Conservation (phyloP, 1,140 invertebrate genomes). For the Campoletis sonorensis region DNA sequence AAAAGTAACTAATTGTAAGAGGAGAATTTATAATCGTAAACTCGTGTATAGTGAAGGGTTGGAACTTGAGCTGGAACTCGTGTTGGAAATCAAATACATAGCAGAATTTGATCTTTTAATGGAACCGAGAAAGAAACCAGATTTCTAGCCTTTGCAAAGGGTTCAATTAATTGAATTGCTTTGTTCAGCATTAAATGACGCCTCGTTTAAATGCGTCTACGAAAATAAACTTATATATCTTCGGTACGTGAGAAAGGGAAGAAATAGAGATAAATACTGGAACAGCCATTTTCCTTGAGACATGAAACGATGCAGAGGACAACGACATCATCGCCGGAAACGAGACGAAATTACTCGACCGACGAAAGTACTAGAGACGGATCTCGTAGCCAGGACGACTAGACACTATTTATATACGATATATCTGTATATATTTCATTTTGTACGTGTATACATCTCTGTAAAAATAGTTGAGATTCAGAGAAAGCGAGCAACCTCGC, state of each 20-base stretch:
- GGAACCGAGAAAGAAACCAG: no score
- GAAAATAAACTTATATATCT: neutral
- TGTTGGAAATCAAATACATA: no score
- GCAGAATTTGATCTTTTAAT: no score
- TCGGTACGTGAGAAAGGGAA: neutral
- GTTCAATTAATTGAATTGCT: no score
- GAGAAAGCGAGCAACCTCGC: neutral
- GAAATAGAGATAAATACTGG: neutral
- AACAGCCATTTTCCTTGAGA: neutral
- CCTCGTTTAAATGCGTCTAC: neutral
- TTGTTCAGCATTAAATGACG: no score
- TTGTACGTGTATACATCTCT: neutral
- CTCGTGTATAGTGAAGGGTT: neutral
- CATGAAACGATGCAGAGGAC: neutral
- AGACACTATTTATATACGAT: conserved; percentile 29
- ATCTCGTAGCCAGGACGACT: conserved; percentile 33
- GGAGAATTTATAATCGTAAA: neutral
- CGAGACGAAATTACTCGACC: conserved; percentile 43
- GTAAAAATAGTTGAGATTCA: neutral
- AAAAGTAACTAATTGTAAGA: no score
- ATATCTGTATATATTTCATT: neutral
- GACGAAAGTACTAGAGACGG: conserved; percentile 33
- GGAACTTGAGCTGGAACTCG: no score
- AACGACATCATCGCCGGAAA: conserved; percentile 44
- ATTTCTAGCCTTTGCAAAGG: no score